These are phyloP conservation scores for Mareca strepera DNA, from an alignment of 2,797 vertebrate species.

Conservation along the genomic window DNA sequence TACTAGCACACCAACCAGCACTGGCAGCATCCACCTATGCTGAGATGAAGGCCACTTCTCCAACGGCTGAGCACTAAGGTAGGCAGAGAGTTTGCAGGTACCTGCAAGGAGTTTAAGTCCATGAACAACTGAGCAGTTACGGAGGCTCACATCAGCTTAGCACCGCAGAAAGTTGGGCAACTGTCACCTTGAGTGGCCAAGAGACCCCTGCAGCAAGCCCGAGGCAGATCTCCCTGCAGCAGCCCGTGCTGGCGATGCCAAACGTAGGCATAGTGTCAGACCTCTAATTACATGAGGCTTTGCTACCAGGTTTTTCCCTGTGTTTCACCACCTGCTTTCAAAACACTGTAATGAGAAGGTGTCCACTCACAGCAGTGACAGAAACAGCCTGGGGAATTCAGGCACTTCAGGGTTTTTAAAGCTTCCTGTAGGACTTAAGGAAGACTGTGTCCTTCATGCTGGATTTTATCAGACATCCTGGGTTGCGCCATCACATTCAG, in stretches of 20 bases:
- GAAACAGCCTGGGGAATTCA: not conserved
- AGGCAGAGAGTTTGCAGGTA: not conserved
- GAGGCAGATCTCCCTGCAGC: not conserved
- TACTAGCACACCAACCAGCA: not conserved
- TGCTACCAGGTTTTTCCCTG: not conserved
- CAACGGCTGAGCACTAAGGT: not conserved
- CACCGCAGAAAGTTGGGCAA: not conserved
- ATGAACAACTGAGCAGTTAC: not conserved
- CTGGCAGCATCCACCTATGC: not conserved
- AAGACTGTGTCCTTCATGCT: not conserved
- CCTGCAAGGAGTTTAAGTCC: not conserved
- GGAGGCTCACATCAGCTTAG: not conserved
- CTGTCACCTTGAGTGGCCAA: not conserved
- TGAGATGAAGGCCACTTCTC: not conserved
- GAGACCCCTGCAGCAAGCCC: not conserved
- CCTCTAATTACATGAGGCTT: not conserved
- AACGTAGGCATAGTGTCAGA: fast-evolving
- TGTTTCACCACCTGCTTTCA: not conserved
- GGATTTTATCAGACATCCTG: not conserved
- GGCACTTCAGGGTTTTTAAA: not conserved
- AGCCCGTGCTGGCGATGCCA: not conserved
- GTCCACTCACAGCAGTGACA: not conserved
- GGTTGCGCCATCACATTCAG: not conserved
- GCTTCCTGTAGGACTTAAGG: fast-evolving
- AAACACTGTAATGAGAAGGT: not conserved